Base-by-base conservation (phyloP, 2,113 vertebrate species). In the Dipodomys stephensi region DNA sequence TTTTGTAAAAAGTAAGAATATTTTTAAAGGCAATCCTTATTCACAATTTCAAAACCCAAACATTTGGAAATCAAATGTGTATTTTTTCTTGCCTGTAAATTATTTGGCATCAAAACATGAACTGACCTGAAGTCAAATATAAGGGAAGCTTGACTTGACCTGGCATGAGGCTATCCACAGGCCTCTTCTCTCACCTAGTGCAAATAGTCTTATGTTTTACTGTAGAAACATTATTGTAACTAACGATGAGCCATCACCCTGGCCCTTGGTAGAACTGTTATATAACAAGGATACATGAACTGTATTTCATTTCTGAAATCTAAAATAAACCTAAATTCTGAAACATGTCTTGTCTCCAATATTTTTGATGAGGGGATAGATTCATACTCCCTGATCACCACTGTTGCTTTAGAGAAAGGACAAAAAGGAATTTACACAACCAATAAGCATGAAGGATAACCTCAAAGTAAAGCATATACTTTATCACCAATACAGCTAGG, bases 21-120 rank as follows among this genome's bases (percentile, higher is more conserved):
- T 74, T 95, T 95, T 80, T 69, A 88, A 94, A 92, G 65, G 25
- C 39, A 82, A 69, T 25, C 25, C 30, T 88, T 86, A 85, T 71
- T 32, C 44, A 91, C 80, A 92, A 74, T 91, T 95, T 93, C 79
- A 95, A 88, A 95, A 92, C 68, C 32, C 39, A 91, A 86, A 91
- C 73, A 91, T 67, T 71, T 83, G 18, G 32, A 92, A 90, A 90
- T 85, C 82, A 90, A 88, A 76, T 23, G 5, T 28, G 28, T n/a
- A 2, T 49, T 49, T 62, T 35, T 93, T 84, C 25, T 87, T 88
- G 30, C 46, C 62, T 93, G 5, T 76, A 94, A 92, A 30, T 80
- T 76, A 93, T 79, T 91, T 95, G 79, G 78, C 57, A 86, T 67
- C 87, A 91, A 83, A 94, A 86, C 71, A 32, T 80, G 25, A 94